Percentiles rank a stretch among this genome's conserved stretches.
phyloP scores from a whole-genome alignment of 1,140 invertebrate genomes.

The Dinothrombium tinctorium region DNA sequence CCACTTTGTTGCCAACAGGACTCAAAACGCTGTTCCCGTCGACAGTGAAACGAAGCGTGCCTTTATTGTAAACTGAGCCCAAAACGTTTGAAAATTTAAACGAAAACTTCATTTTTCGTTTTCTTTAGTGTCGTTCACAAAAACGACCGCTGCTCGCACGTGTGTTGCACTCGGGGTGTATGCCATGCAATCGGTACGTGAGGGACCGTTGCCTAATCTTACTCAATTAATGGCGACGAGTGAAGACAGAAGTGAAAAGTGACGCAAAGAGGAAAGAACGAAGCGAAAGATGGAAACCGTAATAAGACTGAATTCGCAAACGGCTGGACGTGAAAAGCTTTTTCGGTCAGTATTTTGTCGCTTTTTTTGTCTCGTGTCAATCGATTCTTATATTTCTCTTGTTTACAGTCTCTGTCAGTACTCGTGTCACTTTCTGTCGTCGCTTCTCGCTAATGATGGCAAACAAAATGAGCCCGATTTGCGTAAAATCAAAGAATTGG shows the following conservation, averaged over 20 bases:
- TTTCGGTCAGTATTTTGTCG: conserved; percentile 10
- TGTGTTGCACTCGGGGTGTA: too few relatives aligned
- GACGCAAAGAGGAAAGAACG: too few relatives aligned
- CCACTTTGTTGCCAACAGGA: conserved; percentile 81
- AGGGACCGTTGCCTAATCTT: too few relatives aligned
- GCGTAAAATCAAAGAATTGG: conserved; percentile 36
- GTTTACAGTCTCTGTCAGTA: conserved; percentile 38
- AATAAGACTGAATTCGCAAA: conserved; percentile 6
- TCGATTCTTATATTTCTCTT: background rate
- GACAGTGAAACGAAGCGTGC: conserved; percentile 60
- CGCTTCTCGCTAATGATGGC: conserved; percentile 28
- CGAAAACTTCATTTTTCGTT: conserved; percentile 13
- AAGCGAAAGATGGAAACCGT: background rate
- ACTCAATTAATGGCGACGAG: too few relatives aligned
- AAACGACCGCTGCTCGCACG: too few relatives aligned
- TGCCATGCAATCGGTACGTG: too few relatives aligned
- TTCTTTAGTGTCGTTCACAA: too few relatives aligned
- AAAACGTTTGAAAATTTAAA: conserved; percentile 72
- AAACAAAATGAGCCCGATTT: conserved; percentile 25
- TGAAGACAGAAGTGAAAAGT: too few relatives aligned
- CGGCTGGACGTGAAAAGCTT: conserved; percentile 13
- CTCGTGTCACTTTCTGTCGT: conserved; percentile 36
- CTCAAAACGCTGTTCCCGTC: conserved; percentile 80
- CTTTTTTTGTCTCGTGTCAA: background rate
- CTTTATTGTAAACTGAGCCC: conserved; percentile 71